A percentile compares a stretch with the other conserved stretches of the same genome.
Conservation (phyloP, 2,888 invertebrate genomes). For the Conops quadrifasciatus region DNA sequence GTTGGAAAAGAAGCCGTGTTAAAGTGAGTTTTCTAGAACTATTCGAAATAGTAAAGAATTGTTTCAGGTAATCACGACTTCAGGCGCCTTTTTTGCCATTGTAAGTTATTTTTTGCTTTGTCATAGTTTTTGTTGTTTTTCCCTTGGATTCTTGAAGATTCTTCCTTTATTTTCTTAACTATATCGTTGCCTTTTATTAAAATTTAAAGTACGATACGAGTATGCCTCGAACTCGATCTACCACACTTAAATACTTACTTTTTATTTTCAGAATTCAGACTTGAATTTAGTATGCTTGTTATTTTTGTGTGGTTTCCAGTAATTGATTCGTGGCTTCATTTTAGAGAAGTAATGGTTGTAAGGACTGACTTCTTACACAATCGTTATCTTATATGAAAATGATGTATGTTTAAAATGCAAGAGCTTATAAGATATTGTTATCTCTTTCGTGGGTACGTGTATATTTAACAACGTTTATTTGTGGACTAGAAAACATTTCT, state of each 20-base stretch:
- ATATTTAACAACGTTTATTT: too few relatives aligned
- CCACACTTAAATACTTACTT: slow-evolving; percentile 24
- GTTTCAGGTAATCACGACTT: not conserved
- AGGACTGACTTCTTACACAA: too few relatives aligned
- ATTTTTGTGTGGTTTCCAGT: too few relatives aligned
- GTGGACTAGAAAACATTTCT: too few relatives aligned
- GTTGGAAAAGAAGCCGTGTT: not conserved
- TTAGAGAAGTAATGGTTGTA: too few relatives aligned
- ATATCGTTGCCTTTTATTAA: slow-evolving; percentile 23
- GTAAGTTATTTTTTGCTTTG: not conserved
- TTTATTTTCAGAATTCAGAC: slow-evolving; percentile 14
- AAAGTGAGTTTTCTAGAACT: not conserved
- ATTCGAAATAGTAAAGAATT: slow-evolving; percentile 13
- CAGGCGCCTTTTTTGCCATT: not conserved
- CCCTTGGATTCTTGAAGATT: not conserved
- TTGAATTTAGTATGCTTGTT: not conserved
- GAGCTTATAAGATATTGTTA: too few relatives aligned
- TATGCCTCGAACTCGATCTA: slow-evolving; percentile 24
- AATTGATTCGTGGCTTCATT: too few relatives aligned
- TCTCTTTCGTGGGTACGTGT: too few relatives aligned
- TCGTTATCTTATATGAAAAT: too few relatives aligned
- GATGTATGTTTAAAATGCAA: too few relatives aligned
- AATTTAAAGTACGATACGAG: not conserved
- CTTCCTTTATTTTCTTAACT: not conserved
- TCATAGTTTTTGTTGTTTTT: not conserved